Evolutionary conservation across 2,888 invertebrate genomes (phyloP).

Genomic region (Lochmaea capreae): DNA sequence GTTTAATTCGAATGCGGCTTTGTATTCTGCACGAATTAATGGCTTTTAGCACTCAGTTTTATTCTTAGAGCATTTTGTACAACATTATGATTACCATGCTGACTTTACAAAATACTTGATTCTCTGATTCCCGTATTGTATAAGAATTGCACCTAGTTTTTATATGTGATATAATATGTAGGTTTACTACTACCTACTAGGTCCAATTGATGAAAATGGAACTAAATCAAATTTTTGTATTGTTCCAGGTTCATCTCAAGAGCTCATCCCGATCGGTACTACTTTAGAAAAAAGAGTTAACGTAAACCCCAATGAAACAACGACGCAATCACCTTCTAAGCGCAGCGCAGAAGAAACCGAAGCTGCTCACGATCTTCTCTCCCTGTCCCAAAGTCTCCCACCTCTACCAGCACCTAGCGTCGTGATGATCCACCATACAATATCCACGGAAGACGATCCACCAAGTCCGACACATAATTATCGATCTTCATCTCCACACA

Average conservation of each 20-base stretch:
- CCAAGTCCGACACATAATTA: slow-evolving; percentile 56
- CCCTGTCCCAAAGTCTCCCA: slow-evolving; percentile 81
- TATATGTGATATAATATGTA: too few species aligned
- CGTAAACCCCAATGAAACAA: slow-evolving; percentile 59
- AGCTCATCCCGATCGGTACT: slow-evolving; percentile 55
- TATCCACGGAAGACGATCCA: slow-evolving; percentile 63
- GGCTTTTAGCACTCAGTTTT: too few species aligned
- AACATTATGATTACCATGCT: too few species aligned
- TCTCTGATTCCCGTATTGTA: too few species aligned
- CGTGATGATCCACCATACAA: slow-evolving; percentile 72
- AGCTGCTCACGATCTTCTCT: slow-evolving; percentile 86
- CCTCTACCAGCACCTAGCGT: slow-evolving; percentile 79
- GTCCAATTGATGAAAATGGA: too few species aligned
- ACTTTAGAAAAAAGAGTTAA: slow-evolving; percentile 16
- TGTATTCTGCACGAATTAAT: too few species aligned
- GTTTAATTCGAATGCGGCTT: too few species aligned
- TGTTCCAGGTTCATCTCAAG: slow-evolving; percentile 56
- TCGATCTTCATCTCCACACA: slow-evolving; percentile 58
- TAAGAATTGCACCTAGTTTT: too few species aligned
- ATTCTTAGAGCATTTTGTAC: too few species aligned
- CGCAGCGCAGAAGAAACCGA: slow-evolving; percentile 87
- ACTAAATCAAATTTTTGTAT: slow-evolving; percentile 5
- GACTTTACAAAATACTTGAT: too few species aligned
- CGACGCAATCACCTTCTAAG: slow-evolving; percentile 56
- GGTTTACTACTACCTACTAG: too few species aligned